Evolutionary conservation across 2,888 invertebrate genomes (phyloP).

Genomic region (Parnassius orleans): DNA sequence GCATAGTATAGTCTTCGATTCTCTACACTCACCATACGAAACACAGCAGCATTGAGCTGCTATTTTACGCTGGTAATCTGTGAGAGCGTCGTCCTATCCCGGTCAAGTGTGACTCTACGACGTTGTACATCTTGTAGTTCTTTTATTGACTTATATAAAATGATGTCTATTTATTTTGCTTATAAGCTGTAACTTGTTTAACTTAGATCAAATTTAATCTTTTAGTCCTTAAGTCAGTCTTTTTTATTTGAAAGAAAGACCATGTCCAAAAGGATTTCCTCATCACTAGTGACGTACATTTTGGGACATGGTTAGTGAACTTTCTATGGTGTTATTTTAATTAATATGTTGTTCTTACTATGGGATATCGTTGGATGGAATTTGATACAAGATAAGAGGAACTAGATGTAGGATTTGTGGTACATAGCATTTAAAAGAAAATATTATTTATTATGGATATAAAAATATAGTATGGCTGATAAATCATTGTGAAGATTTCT

Average conservation of each 20-base stretch:
- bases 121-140: too few species aligned
- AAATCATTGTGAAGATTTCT: neutral
- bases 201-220: too few species aligned
- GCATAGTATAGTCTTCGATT: too few species aligned
- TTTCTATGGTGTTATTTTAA: conserved; percentile 70
- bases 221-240: neutral
- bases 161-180: too few species aligned
- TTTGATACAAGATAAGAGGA: conserved; percentile 14
- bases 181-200: too few species aligned
- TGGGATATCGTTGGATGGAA: conserved; percentile 13
- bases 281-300: conserved; percentile 29
- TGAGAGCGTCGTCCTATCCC: too few species aligned
- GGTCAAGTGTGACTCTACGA: too few species aligned
- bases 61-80: too few species aligned
- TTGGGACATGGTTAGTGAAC: conserved; percentile 60
- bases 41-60: too few species aligned
- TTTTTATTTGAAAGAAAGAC: neutral
- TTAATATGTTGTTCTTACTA: conserved; percentile 60
- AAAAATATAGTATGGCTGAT: conserved; percentile 1
- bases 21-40: too few species aligned
- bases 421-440: conserved; percentile 1
- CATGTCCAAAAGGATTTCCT: neutral
- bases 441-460: conserved; percentile 6
- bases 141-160: too few species aligned
- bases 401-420: conserved; percentile 7